These are phyloP conservation scores for Pandemis heparana DNA, from an alignment of 2,888 invertebrate genomes.

Conservation along the genomic window DNA sequence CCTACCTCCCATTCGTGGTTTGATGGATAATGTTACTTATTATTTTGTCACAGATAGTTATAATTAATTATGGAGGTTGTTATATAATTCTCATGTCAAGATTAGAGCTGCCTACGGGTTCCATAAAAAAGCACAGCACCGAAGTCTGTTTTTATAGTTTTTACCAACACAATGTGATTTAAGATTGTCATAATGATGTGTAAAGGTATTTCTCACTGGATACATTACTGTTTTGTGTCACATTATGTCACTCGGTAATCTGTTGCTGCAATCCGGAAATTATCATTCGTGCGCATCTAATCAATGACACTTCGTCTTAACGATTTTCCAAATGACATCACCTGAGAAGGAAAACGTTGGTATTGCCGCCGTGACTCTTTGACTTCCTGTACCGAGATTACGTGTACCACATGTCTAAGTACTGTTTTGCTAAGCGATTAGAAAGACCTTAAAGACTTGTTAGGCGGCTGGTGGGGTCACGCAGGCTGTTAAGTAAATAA, in stretches of 20 bases:
- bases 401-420: constrained; percentile 8
- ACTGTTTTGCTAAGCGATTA: not conserved
- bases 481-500: too few species aligned
- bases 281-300: constrained; percentile 39
- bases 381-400: constrained; percentile 37
- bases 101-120: too few species aligned
- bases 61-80: too few species aligned
- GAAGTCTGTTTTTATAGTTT: too few species aligned
- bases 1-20: too few species aligned
- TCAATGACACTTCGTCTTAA: constrained; percentile 39
- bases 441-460: not conserved
- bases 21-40: too few species aligned
- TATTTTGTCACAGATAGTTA: too few species aligned
- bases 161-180: too few species aligned
- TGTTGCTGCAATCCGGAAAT: constrained; percentile 36
- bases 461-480: not conserved
- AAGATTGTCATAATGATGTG: too few species aligned
- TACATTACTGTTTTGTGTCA: constrained; percentile 30
- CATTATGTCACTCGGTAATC: constrained; percentile 30
- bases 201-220: not conserved
- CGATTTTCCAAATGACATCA: constrained; percentile 38
- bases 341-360: constrained; percentile 33
- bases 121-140: too few species aligned
- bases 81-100: too few species aligned
- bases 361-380: constrained; percentile 15